Evolutionary conservation across 37 sponge, comb jelly and placozoan genomes (phyloP).

Genomic region (Halichondria panicea): DNA sequence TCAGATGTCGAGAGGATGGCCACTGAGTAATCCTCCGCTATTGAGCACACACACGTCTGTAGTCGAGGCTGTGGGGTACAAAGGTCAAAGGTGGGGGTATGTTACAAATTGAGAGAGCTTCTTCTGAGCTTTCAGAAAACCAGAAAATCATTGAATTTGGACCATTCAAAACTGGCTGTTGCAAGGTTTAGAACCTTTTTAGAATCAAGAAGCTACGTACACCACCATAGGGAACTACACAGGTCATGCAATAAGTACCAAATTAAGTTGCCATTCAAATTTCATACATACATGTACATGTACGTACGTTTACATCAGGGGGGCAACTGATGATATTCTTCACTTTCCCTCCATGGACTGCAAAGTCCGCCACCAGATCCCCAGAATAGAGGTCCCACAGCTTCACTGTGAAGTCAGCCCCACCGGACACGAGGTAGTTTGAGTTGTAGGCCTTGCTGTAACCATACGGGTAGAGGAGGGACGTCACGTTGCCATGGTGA

Average conservation of each 20-base stretch:
- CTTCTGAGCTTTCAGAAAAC: neutral
- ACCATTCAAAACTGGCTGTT: neutral
- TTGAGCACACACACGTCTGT: conserved; percentile 85
- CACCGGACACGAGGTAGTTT: conserved; percentile 74
- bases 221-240: too few relatives aligned
- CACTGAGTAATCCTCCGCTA: conserved; percentile 88
- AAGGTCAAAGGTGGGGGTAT: neutral
- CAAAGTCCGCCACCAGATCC: conserved; percentile 72
- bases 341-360: conserved; percentile 83
- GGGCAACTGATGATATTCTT: conserved; percentile 69
- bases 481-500: conserved; percentile 73
- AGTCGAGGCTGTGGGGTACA: conserved; percentile 50
- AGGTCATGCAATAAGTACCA: too few relatives aligned
- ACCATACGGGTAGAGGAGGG: conserved; percentile 76
- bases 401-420: conserved; percentile 91
- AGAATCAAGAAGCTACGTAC: too few relatives aligned
- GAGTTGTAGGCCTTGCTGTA: conserved; percentile 63
- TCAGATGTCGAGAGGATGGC: conserved; percentile 84
- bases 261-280: neutral
- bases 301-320: conserved; percentile 60
- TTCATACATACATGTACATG: neutral
- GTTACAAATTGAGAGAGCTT: neutral
- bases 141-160: neutral
- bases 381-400: conserved; percentile 88
- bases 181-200: too few relatives aligned